Evolutionary conservation across 64 coral and sea anemone genomes (phyloP).

Genomic region (Trachythela sp.): DNA sequence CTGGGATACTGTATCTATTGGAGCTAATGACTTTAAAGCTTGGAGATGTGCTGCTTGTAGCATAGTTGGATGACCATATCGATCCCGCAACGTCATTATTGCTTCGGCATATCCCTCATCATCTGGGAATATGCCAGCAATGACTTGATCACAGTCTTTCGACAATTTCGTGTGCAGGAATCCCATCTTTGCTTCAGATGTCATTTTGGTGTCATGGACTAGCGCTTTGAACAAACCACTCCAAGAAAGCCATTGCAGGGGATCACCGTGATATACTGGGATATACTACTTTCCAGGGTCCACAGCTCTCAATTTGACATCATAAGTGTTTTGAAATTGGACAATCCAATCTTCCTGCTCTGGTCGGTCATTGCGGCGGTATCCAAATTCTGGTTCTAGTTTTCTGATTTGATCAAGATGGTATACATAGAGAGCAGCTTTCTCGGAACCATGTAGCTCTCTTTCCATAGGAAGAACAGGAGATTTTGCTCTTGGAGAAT

Average conservation of each 20-base stretch:
- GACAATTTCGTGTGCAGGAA: background rate
- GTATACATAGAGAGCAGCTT: background rate
- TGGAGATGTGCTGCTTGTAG: background rate
- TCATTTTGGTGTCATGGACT: conserved; percentile 12
- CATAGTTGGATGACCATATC: background rate
- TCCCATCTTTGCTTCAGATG: background rate
- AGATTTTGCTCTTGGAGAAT: too few relatives aligned
- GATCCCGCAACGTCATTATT: background rate
- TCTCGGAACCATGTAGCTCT: background rate
- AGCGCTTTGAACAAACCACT: background rate
- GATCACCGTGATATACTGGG: background rate
- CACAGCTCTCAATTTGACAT: background rate
- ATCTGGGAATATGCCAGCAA: background rate
- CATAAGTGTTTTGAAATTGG: background rate
- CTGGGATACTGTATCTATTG: background rate
- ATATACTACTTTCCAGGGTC: conserved; percentile 2
- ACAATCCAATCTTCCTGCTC: background rate
- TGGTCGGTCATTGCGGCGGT: background rate
- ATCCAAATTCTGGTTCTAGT: background rate
- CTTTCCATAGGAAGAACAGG: background rate
- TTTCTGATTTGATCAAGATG: background rate
- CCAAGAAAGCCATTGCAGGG: conserved; percentile 5
- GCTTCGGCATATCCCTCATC: conserved; percentile 3
- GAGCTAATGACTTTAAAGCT: background rate
- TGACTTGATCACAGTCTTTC: background rate